These are phyloP conservation scores for Heliconius hewitsoni DNA, from an alignment of 1,140 invertebrate genomes.

Conservation along the genomic window DNA sequence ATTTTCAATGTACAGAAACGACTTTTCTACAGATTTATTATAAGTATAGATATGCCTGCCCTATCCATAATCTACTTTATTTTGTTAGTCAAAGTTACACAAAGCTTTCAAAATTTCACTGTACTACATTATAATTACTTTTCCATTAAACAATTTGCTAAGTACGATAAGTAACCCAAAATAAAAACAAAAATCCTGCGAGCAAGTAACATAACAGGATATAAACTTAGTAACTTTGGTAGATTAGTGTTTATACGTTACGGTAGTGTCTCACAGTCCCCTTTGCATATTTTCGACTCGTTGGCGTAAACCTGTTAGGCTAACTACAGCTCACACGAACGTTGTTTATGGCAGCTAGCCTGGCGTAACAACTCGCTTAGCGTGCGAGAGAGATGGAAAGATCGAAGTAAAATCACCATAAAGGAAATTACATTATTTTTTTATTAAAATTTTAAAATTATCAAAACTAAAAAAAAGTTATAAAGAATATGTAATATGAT, in stretches of 20 bases:
- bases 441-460: not conserved
- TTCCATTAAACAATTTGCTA: conserved; percentile 13
- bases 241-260: conserved; percentile 47
- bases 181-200: conserved; percentile 16
- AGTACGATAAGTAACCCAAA: not conserved
- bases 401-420: not conserved
- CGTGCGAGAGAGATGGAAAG: conserved; percentile 18
- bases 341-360: conserved; percentile 57
- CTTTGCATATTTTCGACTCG: conserved; percentile 54
- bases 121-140: conserved; percentile 27
- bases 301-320: conserved; percentile 63
- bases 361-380: conserved; percentile 51
- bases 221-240: conserved; percentile 37
- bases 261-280: conserved; percentile 43
- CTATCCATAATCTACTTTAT: not conserved
- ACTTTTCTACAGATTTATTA: too few relatives aligned
- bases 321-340: conserved; percentile 62
- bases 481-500: too few relatives aligned
- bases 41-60: too few relatives aligned
- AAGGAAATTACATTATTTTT: not conserved
- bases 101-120: conserved; percentile 8
- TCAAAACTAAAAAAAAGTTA: too few relatives aligned
- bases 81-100: not conserved
- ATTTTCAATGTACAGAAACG: too few relatives aligned
- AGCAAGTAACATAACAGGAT: conserved; percentile 32